phyloP scores from a whole-genome alignment of 2,797 vertebrate genomes.

The Hipposideros larvatus region DNA sequence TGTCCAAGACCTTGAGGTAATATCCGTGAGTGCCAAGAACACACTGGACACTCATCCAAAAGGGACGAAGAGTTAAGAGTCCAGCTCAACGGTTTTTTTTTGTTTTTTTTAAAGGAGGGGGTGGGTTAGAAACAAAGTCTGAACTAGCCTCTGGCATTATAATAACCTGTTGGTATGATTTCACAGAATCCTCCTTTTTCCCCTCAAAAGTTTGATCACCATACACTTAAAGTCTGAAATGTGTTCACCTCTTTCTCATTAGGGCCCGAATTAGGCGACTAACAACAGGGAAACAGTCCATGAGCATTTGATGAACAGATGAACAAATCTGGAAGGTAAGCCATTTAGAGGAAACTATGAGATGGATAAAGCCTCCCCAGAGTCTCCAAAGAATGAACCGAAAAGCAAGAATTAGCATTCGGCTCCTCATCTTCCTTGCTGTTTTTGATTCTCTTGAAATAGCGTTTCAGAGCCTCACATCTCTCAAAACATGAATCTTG shows the following conservation, averaged over 20 bases:
- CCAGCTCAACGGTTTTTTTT: background rate
- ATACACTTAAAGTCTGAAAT: background rate
- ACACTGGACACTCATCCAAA: background rate
- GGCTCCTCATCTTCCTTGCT: too few relatives aligned
- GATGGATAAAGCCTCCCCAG: fast-evolving
- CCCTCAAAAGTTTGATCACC: background rate
- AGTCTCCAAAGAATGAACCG: background rate
- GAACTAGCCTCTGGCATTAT: background rate
- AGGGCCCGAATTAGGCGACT: background rate
- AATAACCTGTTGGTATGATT: background rate
- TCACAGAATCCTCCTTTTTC: background rate
- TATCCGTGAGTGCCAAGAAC: background rate
- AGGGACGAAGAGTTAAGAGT: background rate
- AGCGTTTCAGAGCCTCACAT: background rate
- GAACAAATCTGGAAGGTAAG: background rate
- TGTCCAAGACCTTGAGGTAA: background rate
- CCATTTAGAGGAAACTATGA: background rate
- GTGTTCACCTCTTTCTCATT: background rate
- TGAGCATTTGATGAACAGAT: fast-evolving
- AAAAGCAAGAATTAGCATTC: background rate
- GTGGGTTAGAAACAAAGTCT: background rate
- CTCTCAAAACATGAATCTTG: background rate
- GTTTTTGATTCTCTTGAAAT: background rate
- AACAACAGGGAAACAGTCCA: background rate
- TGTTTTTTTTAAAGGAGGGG: background rate